Conservation (phyloP, 2,888 invertebrate genomes). For the Trissolcus brochymenae region DNA sequence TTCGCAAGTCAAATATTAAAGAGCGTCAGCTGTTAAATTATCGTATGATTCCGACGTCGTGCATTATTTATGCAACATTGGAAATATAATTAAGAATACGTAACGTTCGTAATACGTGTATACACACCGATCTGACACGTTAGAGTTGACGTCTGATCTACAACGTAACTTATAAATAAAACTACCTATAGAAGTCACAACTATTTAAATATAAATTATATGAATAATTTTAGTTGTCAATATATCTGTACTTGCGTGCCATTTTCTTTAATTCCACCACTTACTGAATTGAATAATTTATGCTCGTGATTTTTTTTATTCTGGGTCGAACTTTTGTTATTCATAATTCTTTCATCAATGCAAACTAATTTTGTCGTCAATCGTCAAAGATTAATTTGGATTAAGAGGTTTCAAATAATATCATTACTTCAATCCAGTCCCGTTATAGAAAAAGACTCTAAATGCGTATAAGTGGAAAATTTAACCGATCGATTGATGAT, state of each 20-base stretch:
- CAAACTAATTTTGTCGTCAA: too few species aligned
- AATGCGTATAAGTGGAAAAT: not conserved
- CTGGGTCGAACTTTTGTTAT: too few species aligned
- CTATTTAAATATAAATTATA: conserved; percentile 20
- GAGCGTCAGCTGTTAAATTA: too few species aligned
- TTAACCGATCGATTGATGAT: not conserved
- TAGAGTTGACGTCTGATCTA: conserved; percentile 24
- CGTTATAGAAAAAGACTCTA: too few species aligned
- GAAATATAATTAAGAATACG: conserved; percentile 39
- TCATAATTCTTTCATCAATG: too few species aligned
- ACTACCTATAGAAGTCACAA: conserved; percentile 20
- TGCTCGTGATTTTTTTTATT: too few species aligned
- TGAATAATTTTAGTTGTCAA: conserved; percentile 11
- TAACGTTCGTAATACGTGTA: conserved; percentile 43
- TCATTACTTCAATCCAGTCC: too few species aligned
- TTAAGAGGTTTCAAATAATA: too few species aligned
- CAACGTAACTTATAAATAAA: conserved; percentile 32
- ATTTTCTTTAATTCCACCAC: not conserved
- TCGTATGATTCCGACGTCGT: not conserved
- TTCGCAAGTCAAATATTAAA: too few species aligned
- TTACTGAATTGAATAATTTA: too few species aligned
- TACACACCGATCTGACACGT: conserved; percentile 37
- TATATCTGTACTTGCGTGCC: conserved; percentile 1
- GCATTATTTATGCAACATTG: conserved; percentile 31
- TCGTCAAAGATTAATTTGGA: too few species aligned